These are phyloP conservation scores for Physeter macrocephalus DNA, from an alignment of 2,113 vertebrate species.

Conservation along the genomic window DNA sequence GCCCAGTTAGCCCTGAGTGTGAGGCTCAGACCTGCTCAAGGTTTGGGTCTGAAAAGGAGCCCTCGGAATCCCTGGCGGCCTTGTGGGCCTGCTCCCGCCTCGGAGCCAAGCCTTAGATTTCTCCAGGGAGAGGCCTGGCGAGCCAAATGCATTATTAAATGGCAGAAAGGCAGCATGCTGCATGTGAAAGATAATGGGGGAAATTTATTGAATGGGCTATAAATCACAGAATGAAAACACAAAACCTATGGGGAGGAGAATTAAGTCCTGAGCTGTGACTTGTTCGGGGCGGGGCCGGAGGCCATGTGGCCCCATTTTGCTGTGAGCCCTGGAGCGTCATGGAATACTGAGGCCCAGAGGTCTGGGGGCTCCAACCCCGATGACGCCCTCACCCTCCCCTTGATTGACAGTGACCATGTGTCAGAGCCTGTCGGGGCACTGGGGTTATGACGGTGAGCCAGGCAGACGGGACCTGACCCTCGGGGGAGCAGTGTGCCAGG, in stretches of 20 bases:
- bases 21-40: not conserved
- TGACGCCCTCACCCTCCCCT: not conserved
- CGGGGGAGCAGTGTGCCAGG: not conserved
- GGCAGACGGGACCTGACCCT: not conserved
- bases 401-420: not conserved
- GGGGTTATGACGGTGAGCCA: not conserved
- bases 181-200: conserved; percentile 52
- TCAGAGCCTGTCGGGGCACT: not conserved
- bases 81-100: not conserved
- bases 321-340: not conserved
- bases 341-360: not conserved
- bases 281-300: not conserved
- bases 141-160: conserved; percentile 48
- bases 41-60: not conserved
- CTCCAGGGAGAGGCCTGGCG: not conserved
- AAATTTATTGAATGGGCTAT: conserved; percentile 30
- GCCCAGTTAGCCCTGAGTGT: not conserved
- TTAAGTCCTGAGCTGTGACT: not conserved
- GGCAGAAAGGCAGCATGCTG: not conserved
- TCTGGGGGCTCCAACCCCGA: rapidly evolving
- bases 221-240: conserved; percentile 44
- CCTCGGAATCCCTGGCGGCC: not conserved
- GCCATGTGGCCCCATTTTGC: not conserved
- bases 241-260: not conserved
- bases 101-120: conserved; percentile 31